A percentile compares a stretch with the other conserved stretches of the same genome.
These are phyloP conservation scores for Atherinosoma microstoma DNA, from an alignment of 2,797 vertebrate species.

Conservation along the genomic window DNA sequence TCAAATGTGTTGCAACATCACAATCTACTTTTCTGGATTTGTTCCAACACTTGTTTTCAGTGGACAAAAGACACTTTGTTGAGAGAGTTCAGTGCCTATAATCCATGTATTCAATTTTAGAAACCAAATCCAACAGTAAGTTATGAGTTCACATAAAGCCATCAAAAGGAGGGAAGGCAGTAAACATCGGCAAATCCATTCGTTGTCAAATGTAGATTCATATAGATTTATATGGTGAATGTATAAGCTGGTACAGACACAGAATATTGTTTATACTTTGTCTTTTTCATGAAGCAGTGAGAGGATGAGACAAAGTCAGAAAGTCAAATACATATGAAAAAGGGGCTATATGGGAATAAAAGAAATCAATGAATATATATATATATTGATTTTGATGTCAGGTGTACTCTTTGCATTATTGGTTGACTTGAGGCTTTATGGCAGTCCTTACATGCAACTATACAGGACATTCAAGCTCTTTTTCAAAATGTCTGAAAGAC, in stretches of 20 bases:
- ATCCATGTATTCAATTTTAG: constrained; percentile 64
- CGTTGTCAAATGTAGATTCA: not conserved
- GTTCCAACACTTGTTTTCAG: constrained; percentile 57
- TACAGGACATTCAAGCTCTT: constrained; percentile 20
- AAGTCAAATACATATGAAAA: not conserved
- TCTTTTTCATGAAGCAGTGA: not conserved
- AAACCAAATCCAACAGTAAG: constrained; percentile 51
- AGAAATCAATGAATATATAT: too few relatives aligned
- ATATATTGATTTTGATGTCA: too few relatives aligned
- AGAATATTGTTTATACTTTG: not conserved
- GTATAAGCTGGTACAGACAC: not conserved
- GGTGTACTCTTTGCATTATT: too few relatives aligned
- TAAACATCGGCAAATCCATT: not conserved
- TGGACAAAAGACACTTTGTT: constrained; percentile 62
- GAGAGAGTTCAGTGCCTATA: constrained; percentile 45
- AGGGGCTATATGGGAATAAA: not conserved
- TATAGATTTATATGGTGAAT: not conserved
- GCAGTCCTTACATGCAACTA: constrained; percentile 6
- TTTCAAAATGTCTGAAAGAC: constrained; percentile 18
- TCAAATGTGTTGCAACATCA: constrained; percentile 47
- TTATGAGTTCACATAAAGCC: constrained; percentile 32
- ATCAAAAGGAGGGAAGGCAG: not conserved
- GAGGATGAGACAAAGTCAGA: not conserved
- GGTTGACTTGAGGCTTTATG: too few relatives aligned
- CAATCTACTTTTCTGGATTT: constrained; percentile 59